Percentiles rank a stretch among this genome's conserved stretches.
These are phyloP conservation scores for Antigone vipio DNA, from an alignment of 2,113 vertebrate genomes.

Conservation along the genomic window DNA sequence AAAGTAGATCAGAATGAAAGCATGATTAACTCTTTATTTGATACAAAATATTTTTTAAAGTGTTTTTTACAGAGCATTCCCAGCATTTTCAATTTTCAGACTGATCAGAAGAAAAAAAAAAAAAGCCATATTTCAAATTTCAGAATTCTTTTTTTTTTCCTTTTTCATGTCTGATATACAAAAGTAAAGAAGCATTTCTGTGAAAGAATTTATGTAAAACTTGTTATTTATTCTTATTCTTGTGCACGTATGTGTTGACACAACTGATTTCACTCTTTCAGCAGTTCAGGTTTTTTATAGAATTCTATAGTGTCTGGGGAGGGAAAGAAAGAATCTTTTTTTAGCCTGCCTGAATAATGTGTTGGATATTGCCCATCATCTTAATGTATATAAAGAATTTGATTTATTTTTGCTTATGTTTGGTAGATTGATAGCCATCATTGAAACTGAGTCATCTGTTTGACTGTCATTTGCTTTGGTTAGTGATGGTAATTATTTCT, in stretches of 20 bases:
- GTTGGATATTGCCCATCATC: not conserved
- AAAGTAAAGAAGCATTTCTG: not conserved
- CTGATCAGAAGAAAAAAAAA: not conserved
- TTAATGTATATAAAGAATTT: not conserved
- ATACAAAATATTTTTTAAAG: not conserved
- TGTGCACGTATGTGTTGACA: not conserved
- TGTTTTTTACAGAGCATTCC: not conserved
- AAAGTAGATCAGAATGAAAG: not conserved
- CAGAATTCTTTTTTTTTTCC: not conserved
- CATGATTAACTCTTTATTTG: not conserved
- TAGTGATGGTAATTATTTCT: not conserved
- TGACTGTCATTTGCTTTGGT: not conserved
- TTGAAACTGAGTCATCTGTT: not conserved
- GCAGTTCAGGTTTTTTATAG: not conserved
- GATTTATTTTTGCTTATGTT: not conserved
- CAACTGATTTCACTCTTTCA: not conserved
- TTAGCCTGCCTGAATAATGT: not conserved
- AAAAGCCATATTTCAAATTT: not conserved
- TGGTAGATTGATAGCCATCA: not conserved
- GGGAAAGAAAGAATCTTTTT: not conserved
- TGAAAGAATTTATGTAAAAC: not conserved
- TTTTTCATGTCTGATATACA: not conserved
- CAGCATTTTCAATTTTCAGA: not conserved
- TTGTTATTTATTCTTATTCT: not conserved
- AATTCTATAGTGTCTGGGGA: not conserved